A percentile compares a stretch with the other conserved stretches of the same genome.
Conservation (phyloP, 2,888 invertebrate species). For the Rotaria sp. region DNA sequence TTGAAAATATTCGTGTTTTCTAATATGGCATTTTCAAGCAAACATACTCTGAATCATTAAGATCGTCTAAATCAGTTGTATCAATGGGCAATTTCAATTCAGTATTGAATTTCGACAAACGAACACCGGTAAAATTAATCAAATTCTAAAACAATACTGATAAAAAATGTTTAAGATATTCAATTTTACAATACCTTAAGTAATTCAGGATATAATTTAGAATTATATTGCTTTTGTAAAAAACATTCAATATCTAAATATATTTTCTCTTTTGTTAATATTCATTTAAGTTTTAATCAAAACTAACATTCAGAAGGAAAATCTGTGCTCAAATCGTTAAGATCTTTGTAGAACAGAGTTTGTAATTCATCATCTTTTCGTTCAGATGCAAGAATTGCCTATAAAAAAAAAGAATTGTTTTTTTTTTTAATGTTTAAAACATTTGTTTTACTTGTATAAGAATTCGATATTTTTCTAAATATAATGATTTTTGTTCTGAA, state of each 20-base stretch:
- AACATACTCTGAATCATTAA: slow-evolving; percentile 2
- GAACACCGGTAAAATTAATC: slow-evolving; percentile 7
- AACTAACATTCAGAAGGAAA: not conserved
- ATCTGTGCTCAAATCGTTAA: not conserved
- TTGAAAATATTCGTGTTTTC: no score
- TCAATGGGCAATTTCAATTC: slow-evolving; percentile 28
- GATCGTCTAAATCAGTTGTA: slow-evolving; percentile 12
- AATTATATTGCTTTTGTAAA: not conserved
- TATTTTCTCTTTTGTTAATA: not conserved
- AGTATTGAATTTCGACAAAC: not conserved
- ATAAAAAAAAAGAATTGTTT: not conserved
- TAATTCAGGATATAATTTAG: slow-evolving; percentile 16
- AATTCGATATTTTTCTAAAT: slow-evolving; percentile 29
- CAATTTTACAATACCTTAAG: not conserved
- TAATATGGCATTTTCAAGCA: no score
- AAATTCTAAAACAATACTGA: not conserved
- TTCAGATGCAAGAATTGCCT: not conserved
- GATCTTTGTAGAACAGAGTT: not conserved
- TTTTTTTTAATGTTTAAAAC: not conserved
- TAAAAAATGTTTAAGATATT: not conserved
- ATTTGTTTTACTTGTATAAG: not conserved
- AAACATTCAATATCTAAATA: not conserved
- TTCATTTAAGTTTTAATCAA: not conserved
- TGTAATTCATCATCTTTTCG: not conserved
- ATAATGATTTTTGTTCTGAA: not conserved